Evolutionary conservation across 2,888 invertebrate species (phyloP).

Genomic region (Sussaba pulchella): DNA sequence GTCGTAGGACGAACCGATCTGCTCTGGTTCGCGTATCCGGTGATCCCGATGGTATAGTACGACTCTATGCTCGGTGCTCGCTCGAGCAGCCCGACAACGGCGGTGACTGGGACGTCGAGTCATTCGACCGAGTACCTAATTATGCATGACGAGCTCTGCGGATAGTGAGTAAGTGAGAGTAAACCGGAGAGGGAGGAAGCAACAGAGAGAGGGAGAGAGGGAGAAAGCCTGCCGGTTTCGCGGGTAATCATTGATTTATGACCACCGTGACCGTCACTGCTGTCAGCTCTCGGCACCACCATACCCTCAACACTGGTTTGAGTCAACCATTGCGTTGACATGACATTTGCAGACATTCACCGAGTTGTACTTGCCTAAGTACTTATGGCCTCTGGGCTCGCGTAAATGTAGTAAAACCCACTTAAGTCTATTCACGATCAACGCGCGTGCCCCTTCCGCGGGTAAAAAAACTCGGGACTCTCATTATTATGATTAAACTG

Average conservation of each 20-base stretch:
- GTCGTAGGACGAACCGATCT: slow-evolving; percentile 48
- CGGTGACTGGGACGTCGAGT: slow-evolving; percentile 63
- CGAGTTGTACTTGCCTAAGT: not conserved
- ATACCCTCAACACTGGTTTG: slow-evolving; percentile 26
- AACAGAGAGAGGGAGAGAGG: slow-evolving; percentile 45
- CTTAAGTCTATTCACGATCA: slow-evolving; percentile 54
- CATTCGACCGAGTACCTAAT: slow-evolving; percentile 69
- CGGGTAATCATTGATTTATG: slow-evolving; percentile 69
- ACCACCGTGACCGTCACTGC: slow-evolving; percentile 52
- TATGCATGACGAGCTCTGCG: slow-evolving; percentile 65
- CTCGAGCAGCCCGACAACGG: slow-evolving; percentile 58
- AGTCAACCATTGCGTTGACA: slow-evolving; percentile 36
- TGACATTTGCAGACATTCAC: slow-evolving; percentile 15
- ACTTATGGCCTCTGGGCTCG: slow-evolving; percentile 1
- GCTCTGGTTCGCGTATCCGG: slow-evolving; percentile 55
- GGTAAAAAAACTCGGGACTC: slow-evolving; percentile 25
- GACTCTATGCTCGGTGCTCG: slow-evolving; percentile 47
- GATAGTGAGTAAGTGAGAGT: slow-evolving; percentile 1
- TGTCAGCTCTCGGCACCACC: slow-evolving; percentile 34
- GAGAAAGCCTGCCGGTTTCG: slow-evolving; percentile 54
- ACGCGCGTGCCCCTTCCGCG: slow-evolving; percentile 32
- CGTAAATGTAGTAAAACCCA: not conserved
- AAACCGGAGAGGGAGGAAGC: slow-evolving; percentile 18
- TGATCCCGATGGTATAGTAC: slow-evolving; percentile 30
- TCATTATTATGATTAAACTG: slow-evolving; percentile 36